Evolutionary conservation across 1,140 invertebrate species (phyloP).

Genomic region (Drosophila guanche): DNA sequence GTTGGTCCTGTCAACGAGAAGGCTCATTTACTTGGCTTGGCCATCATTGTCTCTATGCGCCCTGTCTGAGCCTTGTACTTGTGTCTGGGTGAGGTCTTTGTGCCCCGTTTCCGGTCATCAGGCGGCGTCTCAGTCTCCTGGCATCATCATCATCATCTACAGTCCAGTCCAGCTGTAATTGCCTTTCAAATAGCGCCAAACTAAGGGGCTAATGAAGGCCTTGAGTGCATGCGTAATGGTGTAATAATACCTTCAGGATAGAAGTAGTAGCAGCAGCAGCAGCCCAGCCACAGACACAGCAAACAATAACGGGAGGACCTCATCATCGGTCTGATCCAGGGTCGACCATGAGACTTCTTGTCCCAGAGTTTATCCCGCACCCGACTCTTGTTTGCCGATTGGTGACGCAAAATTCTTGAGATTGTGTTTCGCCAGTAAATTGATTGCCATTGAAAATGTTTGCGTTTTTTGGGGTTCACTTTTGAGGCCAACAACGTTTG

Average conservation of each 20-base stretch:
- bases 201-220: constrained; percentile 74
- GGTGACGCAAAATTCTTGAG: constrained; percentile 54
- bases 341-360: constrained; percentile 5
- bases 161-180: constrained; percentile 54
- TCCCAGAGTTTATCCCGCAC: too few species aligned
- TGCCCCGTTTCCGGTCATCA: constrained; percentile 63
- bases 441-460: constrained; percentile 45
- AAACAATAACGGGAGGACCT: constrained; percentile 25
- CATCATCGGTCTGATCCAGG: constrained; percentile 41
- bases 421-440: constrained; percentile 42
- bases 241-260: constrained; percentile 76
- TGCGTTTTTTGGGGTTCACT: constrained; percentile 20
- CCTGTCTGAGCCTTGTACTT: too few species aligned
- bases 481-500: constrained; percentile 50
- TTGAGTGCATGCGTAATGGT: constrained; percentile 79
- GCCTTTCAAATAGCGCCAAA: constrained; percentile 78
- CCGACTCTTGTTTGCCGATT: constrained; percentile 52
- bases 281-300: constrained; percentile 19
- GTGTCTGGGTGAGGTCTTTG: constrained; percentile 25
- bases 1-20: constrained; percentile 55
- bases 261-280: constrained; percentile 15
- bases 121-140: constrained; percentile 23
- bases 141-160: constrained; percentile 10
- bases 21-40: constrained; percentile 48
- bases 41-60: constrained; percentile 46